These are phyloP conservation scores for Enteromius trimaculatus DNA, from an alignment of 2,797 vertebrate species.

Conservation along the genomic window DNA sequence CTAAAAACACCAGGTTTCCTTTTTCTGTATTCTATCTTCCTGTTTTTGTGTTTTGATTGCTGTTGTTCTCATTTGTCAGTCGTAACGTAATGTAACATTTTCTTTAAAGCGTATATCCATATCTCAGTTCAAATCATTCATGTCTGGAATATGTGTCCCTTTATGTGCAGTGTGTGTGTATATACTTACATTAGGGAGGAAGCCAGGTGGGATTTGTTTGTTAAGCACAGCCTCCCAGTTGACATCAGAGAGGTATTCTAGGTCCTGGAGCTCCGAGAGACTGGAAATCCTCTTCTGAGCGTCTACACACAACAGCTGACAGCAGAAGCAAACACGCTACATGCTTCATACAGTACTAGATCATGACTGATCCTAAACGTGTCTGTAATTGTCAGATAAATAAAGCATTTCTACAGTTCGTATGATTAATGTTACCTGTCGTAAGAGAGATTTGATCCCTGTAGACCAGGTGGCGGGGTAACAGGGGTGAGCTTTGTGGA, in stretches of 20 bases:
- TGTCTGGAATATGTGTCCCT: neutral
- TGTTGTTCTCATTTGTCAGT: no score
- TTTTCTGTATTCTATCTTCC: no score
- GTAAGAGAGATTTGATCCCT: constrained; percentile 87
- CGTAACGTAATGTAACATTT: no score
- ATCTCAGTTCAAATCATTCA: neutral
- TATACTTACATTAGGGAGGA: constrained; percentile 88
- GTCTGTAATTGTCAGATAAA: neutral
- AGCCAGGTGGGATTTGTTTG: constrained; percentile 88
- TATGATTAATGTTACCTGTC: constrained; percentile 46
- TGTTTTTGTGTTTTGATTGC: no score
- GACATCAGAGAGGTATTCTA: constrained; percentile 85
- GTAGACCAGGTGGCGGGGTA: constrained; percentile 89
- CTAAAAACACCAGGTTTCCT: no score
- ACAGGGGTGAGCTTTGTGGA: constrained; percentile 84
- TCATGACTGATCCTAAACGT: neutral
- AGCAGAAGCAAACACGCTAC: neutral
- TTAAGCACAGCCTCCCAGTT: constrained; percentile 92
- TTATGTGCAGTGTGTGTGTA: neutral
- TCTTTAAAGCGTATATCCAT: neutral
- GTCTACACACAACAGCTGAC: constrained; percentile 87
- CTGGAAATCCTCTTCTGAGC: constrained; percentile 87
- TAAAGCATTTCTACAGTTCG: neutral
- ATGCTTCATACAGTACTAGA: neutral
- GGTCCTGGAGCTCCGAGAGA: constrained; percentile 86